Evolutionary conservation across 35 echinoderm and acorn worm genomes (phyloP), one percentile per base, ranked within the genome.

Genomic region (Diadema setosum): DNA sequence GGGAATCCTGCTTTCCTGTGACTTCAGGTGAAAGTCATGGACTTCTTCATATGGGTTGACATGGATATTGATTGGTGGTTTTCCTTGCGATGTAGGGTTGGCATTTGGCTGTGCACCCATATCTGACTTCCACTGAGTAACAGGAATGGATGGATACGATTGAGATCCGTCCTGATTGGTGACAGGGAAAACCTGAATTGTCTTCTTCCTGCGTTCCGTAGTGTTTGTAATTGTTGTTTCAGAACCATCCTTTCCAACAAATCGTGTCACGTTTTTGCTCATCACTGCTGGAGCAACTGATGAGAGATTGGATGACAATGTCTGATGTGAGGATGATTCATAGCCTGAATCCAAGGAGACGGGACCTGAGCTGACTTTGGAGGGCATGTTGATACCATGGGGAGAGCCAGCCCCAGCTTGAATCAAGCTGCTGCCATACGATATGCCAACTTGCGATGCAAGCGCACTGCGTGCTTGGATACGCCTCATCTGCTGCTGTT

Each of bases 331-430:
- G 6, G 73, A 83, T 12, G 88, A 90, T n/a, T 81, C 65, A 52
- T 90, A 90, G 58, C 88, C 88, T 42, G 88, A 90, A 52, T 90
- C 88, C 7, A 81, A 34, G 11, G 88, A 90, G 48, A 64, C n/a
- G n/a, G n/a, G n/a, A n/a, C n/a, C n/a, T n/a, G n/a, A n/a, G n/a
- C n/a, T n/a, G n/a, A n/a, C n/a, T n/a, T n/a, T n/a, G n/a, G n/a
- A n/a, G n/a, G n/a, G n/a, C n/a, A n/a, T n/a, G n/a, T n/a, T n/a
- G n/a, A n/a, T n/a, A n/a, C n/a, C n/a, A n/a, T n/a, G n/a, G n/a
- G 39, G 5, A 46, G 35, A 44, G 76, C n/a, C n/a, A n/a, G n/a
- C n/a, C n/a, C n/a, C n/a, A 33, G 39, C 82, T n/a, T 58, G 58
- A 39, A 41, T 14, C 37, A 61, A 46, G 20, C 65, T 42, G 26